Percentiles rank a stretch among this genome's conserved stretches.
Evolutionary conservation across 35 echinoderm and acorn worm species (phyloP).

Genomic region (Lytechinus variegatus): DNA sequence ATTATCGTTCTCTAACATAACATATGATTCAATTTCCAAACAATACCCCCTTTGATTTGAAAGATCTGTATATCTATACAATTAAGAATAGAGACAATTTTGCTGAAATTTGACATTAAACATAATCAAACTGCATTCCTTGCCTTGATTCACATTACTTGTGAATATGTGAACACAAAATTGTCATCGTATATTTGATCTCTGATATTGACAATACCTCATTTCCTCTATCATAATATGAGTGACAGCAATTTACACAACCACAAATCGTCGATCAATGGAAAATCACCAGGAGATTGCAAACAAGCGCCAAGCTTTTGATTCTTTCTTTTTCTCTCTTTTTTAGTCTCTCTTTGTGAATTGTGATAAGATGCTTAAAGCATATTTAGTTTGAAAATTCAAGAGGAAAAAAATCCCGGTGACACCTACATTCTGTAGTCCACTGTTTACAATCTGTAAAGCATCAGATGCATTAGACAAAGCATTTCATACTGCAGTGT

Average conservation of each 20-base stretch:
- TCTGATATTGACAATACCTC: constrained; percentile 19
- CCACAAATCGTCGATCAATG: constrained; percentile 11
- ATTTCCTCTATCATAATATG: not conserved
- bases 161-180: not conserved
- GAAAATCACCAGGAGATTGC: not conserved
- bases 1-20: too few species aligned
- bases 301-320: not conserved
- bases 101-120: too few species aligned
- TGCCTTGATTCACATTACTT: not conserved
- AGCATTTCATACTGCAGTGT: not conserved
- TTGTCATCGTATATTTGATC: not conserved
- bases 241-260: constrained; percentile 12
- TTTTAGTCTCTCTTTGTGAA: not conserved
- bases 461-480: not conserved
- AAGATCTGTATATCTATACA: too few species aligned
- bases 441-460: not conserved
- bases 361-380: not conserved
- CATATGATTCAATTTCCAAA: too few species aligned
- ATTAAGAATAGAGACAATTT: too few species aligned
- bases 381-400: not conserved
- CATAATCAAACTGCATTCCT: too few species aligned
- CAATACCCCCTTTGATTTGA: too few species aligned
- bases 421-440: not conserved
- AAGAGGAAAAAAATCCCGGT: not conserved
- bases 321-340: not conserved